Evolutionary conservation across 2,888 invertebrate genomes (phyloP).

Genomic region (Caenorhabditis japonica): DNA sequence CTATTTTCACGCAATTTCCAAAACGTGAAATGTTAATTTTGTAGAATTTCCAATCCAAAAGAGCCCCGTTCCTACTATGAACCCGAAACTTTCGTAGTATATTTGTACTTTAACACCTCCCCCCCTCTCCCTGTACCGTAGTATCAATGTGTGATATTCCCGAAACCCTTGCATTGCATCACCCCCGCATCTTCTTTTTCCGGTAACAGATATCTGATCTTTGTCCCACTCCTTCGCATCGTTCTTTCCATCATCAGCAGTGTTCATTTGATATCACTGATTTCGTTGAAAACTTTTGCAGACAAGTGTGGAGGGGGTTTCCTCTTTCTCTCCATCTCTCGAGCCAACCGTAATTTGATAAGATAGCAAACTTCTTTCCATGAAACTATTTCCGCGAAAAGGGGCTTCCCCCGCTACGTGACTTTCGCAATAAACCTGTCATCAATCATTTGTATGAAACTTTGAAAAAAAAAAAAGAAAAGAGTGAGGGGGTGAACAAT

Average conservation of each 20-base stretch:
- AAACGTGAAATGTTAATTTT: too few species aligned
- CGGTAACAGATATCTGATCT: slow-evolving; percentile 29
- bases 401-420: slow-evolving; percentile 44
- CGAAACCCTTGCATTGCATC: slow-evolving; percentile 10
- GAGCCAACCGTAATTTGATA: slow-evolving; percentile 44
- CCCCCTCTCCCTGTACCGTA: background rate
- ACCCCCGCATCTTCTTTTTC: background rate
- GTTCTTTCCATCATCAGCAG: too few species aligned
- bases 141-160: background rate
- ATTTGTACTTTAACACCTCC: background rate
- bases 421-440: slow-evolving; percentile 30
- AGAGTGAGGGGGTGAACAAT: background rate
- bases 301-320: slow-evolving; percentile 14
- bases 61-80: too few species aligned
- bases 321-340: slow-evolving; percentile 22
- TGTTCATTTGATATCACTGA: slow-evolving; percentile 38
- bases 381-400: slow-evolving; percentile 26
- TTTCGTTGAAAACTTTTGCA: slow-evolving; percentile 47
- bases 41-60: too few species aligned
- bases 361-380: slow-evolving; percentile 24
- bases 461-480: background rate
- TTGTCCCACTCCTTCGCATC: slow-evolving; percentile 2
- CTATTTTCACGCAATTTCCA: too few species aligned
- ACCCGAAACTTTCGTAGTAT: too few species aligned
- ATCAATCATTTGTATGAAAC: slow-evolving; percentile 1